Base-by-base conservation (phyloP, 2,797 vertebrate species). In the Sebastes miniatus region DNA sequence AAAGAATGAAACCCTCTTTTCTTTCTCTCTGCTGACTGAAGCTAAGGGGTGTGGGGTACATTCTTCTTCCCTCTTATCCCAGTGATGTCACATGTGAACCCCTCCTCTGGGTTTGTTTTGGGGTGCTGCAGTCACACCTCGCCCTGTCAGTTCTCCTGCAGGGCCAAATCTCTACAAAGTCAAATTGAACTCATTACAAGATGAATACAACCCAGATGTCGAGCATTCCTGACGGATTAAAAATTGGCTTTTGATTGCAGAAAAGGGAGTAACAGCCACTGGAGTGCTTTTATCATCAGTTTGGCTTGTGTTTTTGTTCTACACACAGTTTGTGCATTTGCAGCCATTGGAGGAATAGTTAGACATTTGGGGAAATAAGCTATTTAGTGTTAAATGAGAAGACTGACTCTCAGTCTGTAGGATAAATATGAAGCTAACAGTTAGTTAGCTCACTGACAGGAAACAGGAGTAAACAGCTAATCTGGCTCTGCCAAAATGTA, bases 201-300 rank as follows among this genome's bases (percentile, higher is more conserved):
- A 75, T 36, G 20, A 76, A 85, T 73, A 14, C 27, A 82, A 76
- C 69, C 24, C 87, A 90, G 76, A 82, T 84, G 82, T 83, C 18
- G 11, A 20, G 20, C 32, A 68, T 86, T 76, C 18, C 64, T 69
- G 25, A n/a, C 64, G 57, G 52, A 67, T 62, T 63, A 73, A 78
- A 61, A 54, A 63, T 22, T 73, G 47, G 39, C 66, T 69, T 68
- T 64, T 71, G 31, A 58, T 47, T 54, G 13, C 27, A 64, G 36
- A 59, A 56, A 56, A 6, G 34, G 61, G 64, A 74, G 65, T 29
- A 68, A 16, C 27, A 62, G 18, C 47, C 29, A 43, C 58, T 36
- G 12, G 12, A 72, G 66, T 12, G 14, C 2, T 62, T 77, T 24
- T 9, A 54, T 73, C 14, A 31, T 13, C 62, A 43, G 59, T 68